Evolutionary conservation across 2,113 vertebrate species (phyloP).

Genomic region (Tichodroma muraria): DNA sequence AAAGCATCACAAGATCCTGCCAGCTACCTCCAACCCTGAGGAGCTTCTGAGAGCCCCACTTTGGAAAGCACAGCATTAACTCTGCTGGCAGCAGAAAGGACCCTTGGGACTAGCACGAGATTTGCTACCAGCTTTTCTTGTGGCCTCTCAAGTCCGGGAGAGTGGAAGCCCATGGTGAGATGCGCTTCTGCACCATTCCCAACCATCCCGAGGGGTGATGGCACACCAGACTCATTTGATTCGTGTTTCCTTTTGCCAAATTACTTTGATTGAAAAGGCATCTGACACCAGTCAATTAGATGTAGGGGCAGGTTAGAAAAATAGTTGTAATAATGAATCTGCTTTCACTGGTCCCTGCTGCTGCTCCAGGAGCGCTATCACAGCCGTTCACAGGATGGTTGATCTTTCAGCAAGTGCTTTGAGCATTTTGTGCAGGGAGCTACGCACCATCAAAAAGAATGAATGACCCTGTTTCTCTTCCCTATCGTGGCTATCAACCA

Average conservation of each 20-base stretch:
- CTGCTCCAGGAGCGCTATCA: neutral
- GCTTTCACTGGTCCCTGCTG: neutral
- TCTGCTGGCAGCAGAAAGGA: neutral
- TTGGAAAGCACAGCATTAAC: neutral
- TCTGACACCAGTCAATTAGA: neutral
- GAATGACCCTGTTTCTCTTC: constrained; percentile 48
- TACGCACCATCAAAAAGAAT: neutral
- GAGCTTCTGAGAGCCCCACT: neutral
- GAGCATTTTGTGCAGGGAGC: neutral
- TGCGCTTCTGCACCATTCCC: neutral
- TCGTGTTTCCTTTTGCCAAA: neutral
- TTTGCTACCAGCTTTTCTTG: neutral
- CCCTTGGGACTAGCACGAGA: neutral
- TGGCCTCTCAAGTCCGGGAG: neutral
- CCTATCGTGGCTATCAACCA: constrained; percentile 19
- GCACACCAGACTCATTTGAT: neutral
- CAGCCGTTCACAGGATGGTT: neutral
- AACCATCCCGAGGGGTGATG: neutral
- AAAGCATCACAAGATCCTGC: neutral
- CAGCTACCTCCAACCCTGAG: neutral
- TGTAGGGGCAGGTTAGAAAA: constrained; percentile 1
- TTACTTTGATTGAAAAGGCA: neutral
- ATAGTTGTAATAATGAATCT: constrained; percentile 16
- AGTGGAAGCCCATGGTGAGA: neutral
- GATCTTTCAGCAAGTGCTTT: constrained; percentile 28